Conservation (phyloP, 2,888 invertebrate genomes). For the Eilema caniola region DNA sequence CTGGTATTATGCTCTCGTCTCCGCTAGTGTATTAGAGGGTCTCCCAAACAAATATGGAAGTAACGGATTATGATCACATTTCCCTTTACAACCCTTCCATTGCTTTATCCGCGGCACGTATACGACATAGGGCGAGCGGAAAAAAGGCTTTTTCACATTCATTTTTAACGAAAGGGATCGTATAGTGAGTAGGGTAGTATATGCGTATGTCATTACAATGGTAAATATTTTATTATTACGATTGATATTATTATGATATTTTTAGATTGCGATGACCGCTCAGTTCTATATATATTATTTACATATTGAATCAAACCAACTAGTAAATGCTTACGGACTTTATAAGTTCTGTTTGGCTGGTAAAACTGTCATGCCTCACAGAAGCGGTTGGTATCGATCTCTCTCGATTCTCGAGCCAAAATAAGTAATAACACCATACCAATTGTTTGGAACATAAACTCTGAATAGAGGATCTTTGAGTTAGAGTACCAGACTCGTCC, state of each 20-base stretch:
- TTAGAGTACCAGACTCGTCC: no score
- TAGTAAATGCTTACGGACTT: no score
- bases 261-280: conserved; percentile 37
- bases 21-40: conserved; percentile 55
- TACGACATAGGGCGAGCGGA: conserved; percentile 58
- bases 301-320: conserved; percentile 10
- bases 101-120: conserved; percentile 67
- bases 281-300: conserved; percentile 29
- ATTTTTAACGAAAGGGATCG: conserved; percentile 69
- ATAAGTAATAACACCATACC: no score
- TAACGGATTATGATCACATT: conserved; percentile 78
- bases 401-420: no score
- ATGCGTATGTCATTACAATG: conserved; percentile 57
- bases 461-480: no score
- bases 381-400: no score
- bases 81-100: conserved; percentile 73
- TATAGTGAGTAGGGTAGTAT: conserved; percentile 66
- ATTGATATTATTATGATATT: conserved; percentile 55
- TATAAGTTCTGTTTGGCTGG: no score
- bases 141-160: conserved; percentile 66
- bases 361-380: no score
- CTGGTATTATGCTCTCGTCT: conserved; percentile 39
- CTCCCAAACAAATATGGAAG: conserved; percentile 74
- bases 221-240: conserved; percentile 71
- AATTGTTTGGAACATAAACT: no score